These are phyloP conservation scores for Chelonia mydas DNA, from an alignment of 2,797 vertebrate species.

Conservation along the genomic window DNA sequence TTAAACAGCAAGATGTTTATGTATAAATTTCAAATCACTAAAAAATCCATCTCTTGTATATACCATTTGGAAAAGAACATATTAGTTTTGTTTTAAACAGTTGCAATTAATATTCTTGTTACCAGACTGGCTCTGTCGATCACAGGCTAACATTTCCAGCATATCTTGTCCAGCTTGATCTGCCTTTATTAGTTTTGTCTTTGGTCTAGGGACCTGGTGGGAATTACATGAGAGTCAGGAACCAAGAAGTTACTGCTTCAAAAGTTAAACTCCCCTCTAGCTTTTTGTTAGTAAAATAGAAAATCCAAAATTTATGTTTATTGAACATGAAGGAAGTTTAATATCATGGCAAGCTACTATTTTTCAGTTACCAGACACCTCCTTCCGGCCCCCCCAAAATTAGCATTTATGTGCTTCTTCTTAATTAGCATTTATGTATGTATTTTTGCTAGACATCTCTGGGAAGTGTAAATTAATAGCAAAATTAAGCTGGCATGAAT, in stretches of 20 bases:
- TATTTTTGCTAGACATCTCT: background rate
- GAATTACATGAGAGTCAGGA: constrained; percentile 10
- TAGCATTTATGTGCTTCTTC: background rate
- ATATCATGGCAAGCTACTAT: background rate
- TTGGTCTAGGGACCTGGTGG: constrained; percentile 90
- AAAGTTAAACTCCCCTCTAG: background rate
- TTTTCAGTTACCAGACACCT: background rate
- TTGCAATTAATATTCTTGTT: constrained; percentile 54
- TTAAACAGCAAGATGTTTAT: background rate
- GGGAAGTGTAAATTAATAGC: background rate
- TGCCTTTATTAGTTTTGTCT: constrained; percentile 89
- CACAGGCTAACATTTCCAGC: constrained; percentile 90
- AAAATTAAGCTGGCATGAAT: accelerated
- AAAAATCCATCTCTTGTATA: background rate
- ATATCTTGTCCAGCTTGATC: constrained; percentile 84
- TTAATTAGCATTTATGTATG: background rate
- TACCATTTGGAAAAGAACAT: background rate
- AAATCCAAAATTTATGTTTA: background rate
- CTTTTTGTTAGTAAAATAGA: background rate
- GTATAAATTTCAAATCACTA: background rate
- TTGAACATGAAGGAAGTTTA: background rate
- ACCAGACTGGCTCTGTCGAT: constrained; percentile 95
- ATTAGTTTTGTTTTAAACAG: constrained; percentile 23
- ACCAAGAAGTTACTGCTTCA: background rate
- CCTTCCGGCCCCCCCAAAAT: background rate